Evolutionary conservation across 1,140 invertebrate genomes (phyloP), one percentile per base, ranked within the genome.

Genomic region (Oreohelix idahoensis): DNA sequence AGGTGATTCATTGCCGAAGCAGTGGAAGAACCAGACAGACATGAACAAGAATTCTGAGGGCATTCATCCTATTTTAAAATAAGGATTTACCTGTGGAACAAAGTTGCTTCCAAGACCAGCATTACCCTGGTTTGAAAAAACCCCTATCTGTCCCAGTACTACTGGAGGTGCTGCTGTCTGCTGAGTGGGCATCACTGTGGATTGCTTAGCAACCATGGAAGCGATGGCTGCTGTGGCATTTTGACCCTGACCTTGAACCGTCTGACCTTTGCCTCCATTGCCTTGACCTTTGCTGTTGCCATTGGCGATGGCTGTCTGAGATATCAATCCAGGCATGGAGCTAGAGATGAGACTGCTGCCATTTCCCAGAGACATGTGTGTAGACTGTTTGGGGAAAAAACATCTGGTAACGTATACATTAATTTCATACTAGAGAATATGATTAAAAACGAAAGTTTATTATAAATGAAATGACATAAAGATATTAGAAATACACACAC

Each of bases 161-260:
- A 90, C 76, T 1, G 87, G 86, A 17, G 84, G 81, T 36, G 82
- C 86, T 53, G 84, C 83, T 26, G 86, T 86, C 78, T 82, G 81
- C 69, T 89, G 89, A 32, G 87, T 84, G 0, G 89, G 83, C 83
- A 91, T 85, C 70, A 91, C 88, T 13, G 84, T 80, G 23, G 87
- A 88, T 80, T 90, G 89, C 13, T 89, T 89, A 51, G 85, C 89
- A 74, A 91, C 87, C 75, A 89, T 83, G 58, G 85, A 73, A 38
- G 80, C 80, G 75, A 80, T 71, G 26, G 71, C 77, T 73, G 84
- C 53, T n/a, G 70, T 51, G 38, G 81, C 75, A 39, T 75, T 74
- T 26, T 84, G 84, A 32, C 70, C 73, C 45, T 81, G 74, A 38
- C 20, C 70, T 39, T 81, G 85, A 32, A 71, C 73, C 29, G 51